Conservation (phyloP, 2,888 invertebrate genomes). For the Phortica okadai region DNA sequence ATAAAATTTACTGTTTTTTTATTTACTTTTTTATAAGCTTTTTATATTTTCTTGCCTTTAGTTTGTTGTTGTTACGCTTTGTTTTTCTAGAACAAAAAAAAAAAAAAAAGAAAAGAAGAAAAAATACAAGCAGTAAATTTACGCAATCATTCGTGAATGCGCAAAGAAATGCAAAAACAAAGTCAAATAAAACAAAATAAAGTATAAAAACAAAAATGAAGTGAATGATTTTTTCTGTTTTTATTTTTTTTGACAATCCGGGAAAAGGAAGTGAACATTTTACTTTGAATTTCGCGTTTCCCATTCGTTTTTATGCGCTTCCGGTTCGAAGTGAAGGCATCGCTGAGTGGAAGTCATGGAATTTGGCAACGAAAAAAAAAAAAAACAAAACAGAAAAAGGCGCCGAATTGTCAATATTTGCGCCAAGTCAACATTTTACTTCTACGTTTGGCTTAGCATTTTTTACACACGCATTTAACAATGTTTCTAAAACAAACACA, state of each 20-base stretch:
- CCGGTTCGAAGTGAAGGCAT: conserved; percentile 1
- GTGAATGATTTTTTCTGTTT: not conserved
- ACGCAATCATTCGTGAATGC: conserved; percentile 24
- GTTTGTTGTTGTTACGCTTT: not conserved
- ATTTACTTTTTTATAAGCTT: not conserved
- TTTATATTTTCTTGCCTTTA: not conserved
- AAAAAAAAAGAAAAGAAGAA: not conserved
- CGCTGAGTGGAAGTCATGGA: not conserved
- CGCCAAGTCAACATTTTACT: conserved; percentile 25
- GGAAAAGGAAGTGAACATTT: conserved; percentile 17
- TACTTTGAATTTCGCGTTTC: conserved; percentile 28
- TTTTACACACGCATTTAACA: conserved; percentile 5
- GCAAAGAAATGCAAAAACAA: conserved; percentile 1
- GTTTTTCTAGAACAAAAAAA: not conserved
- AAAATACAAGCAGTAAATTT: not conserved
- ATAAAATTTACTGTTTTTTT: conserved; percentile 19
- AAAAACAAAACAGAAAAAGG: not conserved
- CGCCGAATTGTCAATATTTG: conserved; percentile 32
- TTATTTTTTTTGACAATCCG: not conserved
- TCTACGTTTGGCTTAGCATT: conserved; percentile 3
- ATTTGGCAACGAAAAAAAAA: not conserved
- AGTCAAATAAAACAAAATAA: conserved; percentile 14
- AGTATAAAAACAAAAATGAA: not conserved
- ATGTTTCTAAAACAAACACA: not conserved
- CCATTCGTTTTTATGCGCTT: conserved; percentile 29